Evolutionary conservation across 2,113 vertebrate genomes (phyloP).

Genomic region (Petrocephalus microphthalmus): DNA sequence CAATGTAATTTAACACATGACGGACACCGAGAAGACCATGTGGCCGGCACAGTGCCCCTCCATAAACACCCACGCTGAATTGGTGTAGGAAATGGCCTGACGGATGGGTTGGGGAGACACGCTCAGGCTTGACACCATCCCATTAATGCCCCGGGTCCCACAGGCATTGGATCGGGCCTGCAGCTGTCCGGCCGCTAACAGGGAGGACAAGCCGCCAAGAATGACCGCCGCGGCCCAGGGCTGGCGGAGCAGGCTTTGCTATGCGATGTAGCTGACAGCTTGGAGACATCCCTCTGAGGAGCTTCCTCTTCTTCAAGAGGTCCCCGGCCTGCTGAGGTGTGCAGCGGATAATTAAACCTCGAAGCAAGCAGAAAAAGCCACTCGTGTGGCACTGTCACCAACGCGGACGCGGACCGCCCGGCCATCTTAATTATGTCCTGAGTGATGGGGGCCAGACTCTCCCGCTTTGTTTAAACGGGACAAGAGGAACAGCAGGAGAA

Average conservation of each 20-base stretch:
- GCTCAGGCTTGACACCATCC: background rate
- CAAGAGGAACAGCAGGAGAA: conserved; percentile 33
- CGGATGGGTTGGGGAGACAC: background rate
- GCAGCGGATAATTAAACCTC: conserved; percentile 32
- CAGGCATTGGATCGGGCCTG: background rate
- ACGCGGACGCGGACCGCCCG: conserved; percentile 23
- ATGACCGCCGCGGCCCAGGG: background rate
- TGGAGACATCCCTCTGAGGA: conserved; percentile 10
- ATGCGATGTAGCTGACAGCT: conserved; percentile 21
- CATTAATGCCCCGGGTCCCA: background rate
- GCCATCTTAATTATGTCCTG: conserved; percentile 13
- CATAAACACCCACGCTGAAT: background rate
- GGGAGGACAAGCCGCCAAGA: background rate
- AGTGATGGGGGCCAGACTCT: conserved; percentile 7
- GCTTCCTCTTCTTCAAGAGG: background rate
- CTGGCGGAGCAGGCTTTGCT: background rate
- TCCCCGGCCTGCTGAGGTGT: conserved; percentile 18
- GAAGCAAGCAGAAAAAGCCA: conserved; percentile 24
- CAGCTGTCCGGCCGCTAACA: background rate
- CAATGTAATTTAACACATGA: background rate
- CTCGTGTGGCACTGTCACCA: conserved; percentile 20
- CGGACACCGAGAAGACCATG: background rate
- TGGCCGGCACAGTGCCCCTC: background rate
- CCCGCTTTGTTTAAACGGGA: conserved; percentile 29
- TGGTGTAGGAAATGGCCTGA: background rate